Percentiles rank a stretch among this genome's conserved stretches.
Conservation (phyloP, 2,797 vertebrate species). For the Taeniopygia guttata region DNA sequence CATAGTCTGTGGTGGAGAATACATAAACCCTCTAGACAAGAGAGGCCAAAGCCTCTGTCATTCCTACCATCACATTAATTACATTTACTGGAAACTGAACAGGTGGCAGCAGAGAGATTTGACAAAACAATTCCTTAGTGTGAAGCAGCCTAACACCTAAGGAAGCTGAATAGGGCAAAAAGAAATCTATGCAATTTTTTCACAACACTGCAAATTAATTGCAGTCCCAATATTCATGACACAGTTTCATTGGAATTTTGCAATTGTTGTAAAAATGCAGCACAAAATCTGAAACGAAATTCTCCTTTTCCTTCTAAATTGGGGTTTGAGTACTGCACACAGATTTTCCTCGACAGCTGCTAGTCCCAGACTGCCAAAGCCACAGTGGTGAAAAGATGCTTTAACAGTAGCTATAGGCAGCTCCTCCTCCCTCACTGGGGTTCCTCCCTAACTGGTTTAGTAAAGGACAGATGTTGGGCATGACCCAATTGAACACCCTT, state of each 20-base stretch:
- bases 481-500: neutral
- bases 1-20: neutral
- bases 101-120: neutral
- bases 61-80: neutral
- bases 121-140: neutral
- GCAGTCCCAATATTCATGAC: neutral
- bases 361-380: neutral
- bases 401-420: neutral
- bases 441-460: neutral
- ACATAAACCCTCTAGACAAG: neutral
- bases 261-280: neutral
- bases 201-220: neutral
- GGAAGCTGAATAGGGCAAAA: neutral
- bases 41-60: neutral
- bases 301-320: neutral
- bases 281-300: neutral
- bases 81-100: neutral
- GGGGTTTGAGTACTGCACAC: neutral
- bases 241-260: neutral
- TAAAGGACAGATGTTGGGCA: slow-evolving; percentile 1
- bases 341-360: neutral
- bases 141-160: neutral
- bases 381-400: neutral
- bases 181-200: neutral
- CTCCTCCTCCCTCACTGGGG: neutral